Conservation (phyloP, 1,140 invertebrate genomes). For the Tachypleus tridentatus region DNA sequence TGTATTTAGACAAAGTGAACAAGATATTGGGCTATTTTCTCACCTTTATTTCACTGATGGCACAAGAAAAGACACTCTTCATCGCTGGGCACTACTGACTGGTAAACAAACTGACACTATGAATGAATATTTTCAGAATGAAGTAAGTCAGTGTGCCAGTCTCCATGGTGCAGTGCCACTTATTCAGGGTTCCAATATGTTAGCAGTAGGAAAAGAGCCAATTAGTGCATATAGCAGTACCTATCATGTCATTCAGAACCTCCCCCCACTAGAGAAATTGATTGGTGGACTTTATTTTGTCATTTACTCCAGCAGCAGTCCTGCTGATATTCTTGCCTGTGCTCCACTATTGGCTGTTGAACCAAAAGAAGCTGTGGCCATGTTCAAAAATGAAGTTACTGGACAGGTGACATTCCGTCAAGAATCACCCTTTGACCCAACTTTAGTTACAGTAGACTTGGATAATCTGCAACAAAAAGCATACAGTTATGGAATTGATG, state of each 20-base stretch:
- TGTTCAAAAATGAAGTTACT: slow-evolving; percentile 64
- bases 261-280: slow-evolving; percentile 37
- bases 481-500: slow-evolving; percentile 41
- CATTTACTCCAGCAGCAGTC: slow-evolving; percentile 64
- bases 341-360: slow-evolving; percentile 51
- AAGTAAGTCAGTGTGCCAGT: slow-evolving; percentile 15
- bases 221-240: slow-evolving; percentile 18
- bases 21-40: slow-evolving; percentile 18
- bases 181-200: slow-evolving; percentile 12
- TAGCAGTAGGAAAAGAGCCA: slow-evolving; percentile 19
- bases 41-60: slow-evolving; percentile 19
- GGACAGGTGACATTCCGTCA: slow-evolving; percentile 68
- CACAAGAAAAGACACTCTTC: slow-evolving; percentile 18
- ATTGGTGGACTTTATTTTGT: slow-evolving; percentile 62
- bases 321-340: slow-evolving; percentile 65
- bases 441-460: slow-evolving; percentile 63
- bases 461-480: slow-evolving; percentile 39
- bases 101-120: slow-evolving; percentile 5
- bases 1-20: slow-evolving; percentile 16
- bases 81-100: slow-evolving; percentile 16
- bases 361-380: slow-evolving; percentile 40
- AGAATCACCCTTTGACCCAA: slow-evolving; percentile 68
- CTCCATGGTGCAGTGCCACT: slow-evolving; percentile 14
- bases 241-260: slow-evolving; percentile 7
- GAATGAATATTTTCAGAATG: slow-evolving; percentile 7